These are phyloP conservation scores for Urechis unicinctus DNA, from an alignment of 2,888 invertebrate species.

Conservation along the genomic window DNA sequence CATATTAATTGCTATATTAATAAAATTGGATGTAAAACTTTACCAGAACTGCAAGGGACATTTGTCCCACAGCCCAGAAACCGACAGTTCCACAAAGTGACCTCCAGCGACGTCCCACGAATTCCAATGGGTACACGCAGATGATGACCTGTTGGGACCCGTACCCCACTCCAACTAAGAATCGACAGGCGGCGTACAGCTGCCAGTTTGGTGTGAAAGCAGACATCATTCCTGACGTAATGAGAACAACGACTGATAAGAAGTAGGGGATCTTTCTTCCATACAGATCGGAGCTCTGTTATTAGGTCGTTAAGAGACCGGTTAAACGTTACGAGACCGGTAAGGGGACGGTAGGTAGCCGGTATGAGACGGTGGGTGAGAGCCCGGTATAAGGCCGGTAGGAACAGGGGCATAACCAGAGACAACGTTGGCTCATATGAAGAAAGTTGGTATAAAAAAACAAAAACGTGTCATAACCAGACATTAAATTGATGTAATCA, in stretches of 20 bases:
- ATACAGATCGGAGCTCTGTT: conserved; percentile 10
- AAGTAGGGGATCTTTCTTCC: conserved; percentile 15
- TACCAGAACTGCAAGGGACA: conserved; percentile 13
- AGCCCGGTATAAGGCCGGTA: too few species aligned
- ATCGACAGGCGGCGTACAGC: conserved; percentile 8
- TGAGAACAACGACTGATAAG: conserved; percentile 5
- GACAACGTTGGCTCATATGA: too few species aligned
- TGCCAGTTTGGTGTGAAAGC: conserved; percentile 10
- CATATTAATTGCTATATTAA: too few species aligned
- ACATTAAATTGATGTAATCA: too few species aligned
- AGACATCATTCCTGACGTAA: conserved; percentile 5
- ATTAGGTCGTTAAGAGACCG: conserved; percentile 11
- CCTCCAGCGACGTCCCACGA: conserved; percentile 12
- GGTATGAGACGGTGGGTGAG: too few species aligned
- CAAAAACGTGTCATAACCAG: too few species aligned
- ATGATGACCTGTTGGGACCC: conserved; percentile 12
- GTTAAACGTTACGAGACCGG: conserved; percentile 10
- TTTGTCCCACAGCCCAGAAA: conserved; percentile 15
- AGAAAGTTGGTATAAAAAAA: too few species aligned
- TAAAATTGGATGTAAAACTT: too few species aligned
- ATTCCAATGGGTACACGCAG: conserved; percentile 16
- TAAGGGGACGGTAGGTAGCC: too few species aligned
- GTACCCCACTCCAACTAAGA: conserved; percentile 12
- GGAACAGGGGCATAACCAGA: too few species aligned
- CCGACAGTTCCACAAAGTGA: conserved; percentile 16